Conservation (phyloP, 2,113 vertebrate species). For the Saccopteryx bilineata region DNA sequence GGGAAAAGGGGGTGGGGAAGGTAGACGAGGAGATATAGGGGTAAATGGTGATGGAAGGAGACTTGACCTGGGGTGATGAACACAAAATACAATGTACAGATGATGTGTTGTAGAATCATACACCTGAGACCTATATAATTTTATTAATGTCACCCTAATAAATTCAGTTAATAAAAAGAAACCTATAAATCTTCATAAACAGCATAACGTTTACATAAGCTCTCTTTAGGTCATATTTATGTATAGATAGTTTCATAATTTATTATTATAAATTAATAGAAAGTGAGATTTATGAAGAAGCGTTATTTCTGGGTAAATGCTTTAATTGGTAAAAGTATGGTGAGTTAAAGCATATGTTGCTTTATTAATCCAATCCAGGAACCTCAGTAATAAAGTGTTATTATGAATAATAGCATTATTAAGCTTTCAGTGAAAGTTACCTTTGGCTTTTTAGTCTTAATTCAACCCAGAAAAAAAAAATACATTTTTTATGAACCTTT, state of each 20-base stretch:
- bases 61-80: no score
- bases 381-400: not conserved
- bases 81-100: no score
- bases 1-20: no score
- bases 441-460: constrained; percentile 35
- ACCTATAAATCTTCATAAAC: not conserved
- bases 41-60: no score
- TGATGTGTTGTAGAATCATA: no score
- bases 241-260: not conserved
- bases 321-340: constrained; percentile 31
- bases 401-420: not conserved
- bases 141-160: no score
- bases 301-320: not conserved
- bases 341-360: not conserved
- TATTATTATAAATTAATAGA: not conserved
- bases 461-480: not conserved
- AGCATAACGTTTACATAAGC: not conserved
- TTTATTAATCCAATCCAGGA: not conserved
- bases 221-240: constrained; percentile 11
- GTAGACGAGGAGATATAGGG: no score
- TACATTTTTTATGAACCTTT: not conserved
- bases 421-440: constrained; percentile 38
- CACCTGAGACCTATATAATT: no score
- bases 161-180: not conserved
- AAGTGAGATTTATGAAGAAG: constrained; percentile 20